phyloP scores from a whole-genome alignment of 2,797 vertebrate species.

The Ispidina lecontei region DNA sequence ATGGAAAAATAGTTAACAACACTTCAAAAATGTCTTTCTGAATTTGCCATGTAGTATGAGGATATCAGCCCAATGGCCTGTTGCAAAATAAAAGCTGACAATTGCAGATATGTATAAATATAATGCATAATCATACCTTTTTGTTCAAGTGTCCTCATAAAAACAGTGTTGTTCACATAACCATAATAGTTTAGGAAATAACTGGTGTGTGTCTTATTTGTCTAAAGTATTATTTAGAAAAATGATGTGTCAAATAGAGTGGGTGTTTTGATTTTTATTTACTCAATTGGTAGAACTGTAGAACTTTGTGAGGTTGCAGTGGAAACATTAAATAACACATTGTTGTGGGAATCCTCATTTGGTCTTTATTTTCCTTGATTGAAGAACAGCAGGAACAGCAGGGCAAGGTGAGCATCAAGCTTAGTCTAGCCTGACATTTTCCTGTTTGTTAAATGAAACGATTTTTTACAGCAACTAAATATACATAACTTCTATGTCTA shows the following conservation, averaged over 20 bases:
- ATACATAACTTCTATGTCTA: not conserved
- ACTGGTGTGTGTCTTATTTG: not conserved
- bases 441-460: not conserved
- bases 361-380: not conserved
- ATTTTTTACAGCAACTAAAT: not conserved
- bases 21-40: not conserved
- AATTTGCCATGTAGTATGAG: not conserved
- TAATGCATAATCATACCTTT: not conserved
- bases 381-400: not conserved
- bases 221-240: slow-evolving; percentile 16
- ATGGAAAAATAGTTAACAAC: not conserved
- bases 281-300: not conserved
- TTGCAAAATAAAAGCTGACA: not conserved
- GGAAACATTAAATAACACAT: not conserved
- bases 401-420: not conserved
- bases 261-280: slow-evolving; percentile 11
- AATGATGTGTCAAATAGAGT: not conserved
- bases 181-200: not conserved
- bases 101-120: not conserved
- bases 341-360: not conserved
- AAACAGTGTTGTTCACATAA: not conserved
- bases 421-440: not conserved
- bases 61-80: not conserved
- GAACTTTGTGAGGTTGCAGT: not conserved
- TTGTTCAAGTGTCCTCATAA: not conserved